A percentile compares a stretch with the other conserved stretches of the same genome.
phyloP scores from a whole-genome alignment of 1,140 invertebrate species.

The Apis laboriosa region DNA sequence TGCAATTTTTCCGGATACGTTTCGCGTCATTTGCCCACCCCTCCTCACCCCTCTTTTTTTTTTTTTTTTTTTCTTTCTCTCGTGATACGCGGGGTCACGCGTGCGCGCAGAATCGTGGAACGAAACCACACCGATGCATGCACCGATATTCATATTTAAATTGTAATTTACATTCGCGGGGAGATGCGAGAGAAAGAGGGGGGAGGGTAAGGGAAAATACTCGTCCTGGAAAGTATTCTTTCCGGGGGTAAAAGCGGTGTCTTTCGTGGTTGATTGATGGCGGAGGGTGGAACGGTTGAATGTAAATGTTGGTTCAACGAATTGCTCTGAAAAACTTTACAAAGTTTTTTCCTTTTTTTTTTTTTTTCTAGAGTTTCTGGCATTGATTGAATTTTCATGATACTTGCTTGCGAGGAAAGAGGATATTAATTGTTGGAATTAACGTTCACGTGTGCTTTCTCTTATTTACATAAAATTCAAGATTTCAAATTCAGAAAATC shows the following conservation, averaged over 20 bases:
- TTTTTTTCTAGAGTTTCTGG: too few species aligned
- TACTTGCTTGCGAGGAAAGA: too few species aligned
- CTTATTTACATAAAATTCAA: too few species aligned
- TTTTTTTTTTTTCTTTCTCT: neutral
- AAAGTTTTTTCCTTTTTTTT: too few species aligned
- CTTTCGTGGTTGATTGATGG: neutral
- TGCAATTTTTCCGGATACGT: conserved; percentile 36
- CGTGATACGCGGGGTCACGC: neutral
- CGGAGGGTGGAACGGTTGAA: neutral
- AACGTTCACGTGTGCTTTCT: too few species aligned
- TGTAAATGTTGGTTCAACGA: neutral
- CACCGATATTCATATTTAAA: conserved; percentile 17
- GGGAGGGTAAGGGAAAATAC: too few species aligned
- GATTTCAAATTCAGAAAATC: too few species aligned
- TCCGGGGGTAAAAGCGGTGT: neutral
- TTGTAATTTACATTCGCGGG: conserved; percentile 10
- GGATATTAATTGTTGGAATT: too few species aligned
- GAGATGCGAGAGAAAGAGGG: neutral
- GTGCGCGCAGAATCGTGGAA: neutral
- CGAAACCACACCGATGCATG: neutral
- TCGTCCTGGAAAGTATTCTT: neutral
- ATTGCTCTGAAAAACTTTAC: too few species aligned
- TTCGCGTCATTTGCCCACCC: conserved; percentile 8
- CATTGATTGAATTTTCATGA: too few species aligned
- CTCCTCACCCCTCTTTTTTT: too few species aligned